Conservation (phyloP, 2,113 vertebrate genomes). For the Nothoprocta pentlandii region DNA sequence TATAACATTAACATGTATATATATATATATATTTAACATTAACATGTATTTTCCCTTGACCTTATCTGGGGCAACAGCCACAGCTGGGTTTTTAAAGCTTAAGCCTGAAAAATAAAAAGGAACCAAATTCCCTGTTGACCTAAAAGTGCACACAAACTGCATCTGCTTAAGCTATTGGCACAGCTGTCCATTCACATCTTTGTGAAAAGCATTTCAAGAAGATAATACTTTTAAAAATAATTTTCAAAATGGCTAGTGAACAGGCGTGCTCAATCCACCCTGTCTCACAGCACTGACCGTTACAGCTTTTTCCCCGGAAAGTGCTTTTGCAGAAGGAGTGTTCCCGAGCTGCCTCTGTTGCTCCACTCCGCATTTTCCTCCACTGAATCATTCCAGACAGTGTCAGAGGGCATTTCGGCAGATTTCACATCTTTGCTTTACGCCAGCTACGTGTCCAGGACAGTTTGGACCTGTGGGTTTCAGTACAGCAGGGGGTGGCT, state of each 20-base stretch:
- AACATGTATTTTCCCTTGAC: conserved; percentile 28
- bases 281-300: neutral
- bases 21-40: too few species aligned
- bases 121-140: neutral
- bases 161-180: conserved; percentile 17
- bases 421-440: neutral
- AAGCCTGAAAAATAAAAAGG: neutral
- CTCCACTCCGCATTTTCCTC: neutral
- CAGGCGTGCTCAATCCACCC: neutral
- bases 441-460: neutral
- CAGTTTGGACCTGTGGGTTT: neutral
- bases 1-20: too few species aligned
- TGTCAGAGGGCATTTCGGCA: neutral
- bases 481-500: neutral
- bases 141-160: neutral
- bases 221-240: neutral
- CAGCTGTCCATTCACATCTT: neutral
- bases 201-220: neutral
- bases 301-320: neutral
- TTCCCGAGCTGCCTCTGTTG: neutral
- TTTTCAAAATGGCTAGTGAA: neutral
- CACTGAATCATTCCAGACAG: neutral
- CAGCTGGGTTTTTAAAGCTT: conserved; percentile 10
- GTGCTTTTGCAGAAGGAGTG: neutral
- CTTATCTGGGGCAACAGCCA: neutral